A percentile compares a stretch with the other conserved stretches of the same genome.
Evolutionary conservation across 1,140 invertebrate genomes (phyloP).

Genomic region (Drosophila neocordata): DNA sequence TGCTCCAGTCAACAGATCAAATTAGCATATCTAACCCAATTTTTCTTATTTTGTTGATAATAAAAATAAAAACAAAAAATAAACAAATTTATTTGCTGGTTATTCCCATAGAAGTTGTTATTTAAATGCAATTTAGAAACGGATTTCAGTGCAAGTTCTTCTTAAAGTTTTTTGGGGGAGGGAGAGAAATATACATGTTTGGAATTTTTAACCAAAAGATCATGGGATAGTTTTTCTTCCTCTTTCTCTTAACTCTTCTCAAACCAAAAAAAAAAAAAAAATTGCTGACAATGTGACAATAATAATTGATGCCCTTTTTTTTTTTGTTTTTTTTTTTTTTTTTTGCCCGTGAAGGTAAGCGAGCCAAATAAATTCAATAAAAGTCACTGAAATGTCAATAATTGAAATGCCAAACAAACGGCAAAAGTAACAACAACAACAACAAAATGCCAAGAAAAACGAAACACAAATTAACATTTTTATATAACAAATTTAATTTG

Average conservation of each 20-base stretch:
- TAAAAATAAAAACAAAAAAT: slow-evolving; percentile 2
- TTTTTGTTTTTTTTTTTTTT: not conserved
- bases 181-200: slow-evolving; percentile 19
- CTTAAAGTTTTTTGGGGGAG: not conserved
- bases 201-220: slow-evolving; percentile 25
- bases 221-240: slow-evolving; percentile 2
- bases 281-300: slow-evolving; percentile 52
- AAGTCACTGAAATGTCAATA: slow-evolving; percentile 70
- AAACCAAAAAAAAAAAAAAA: not conserved
- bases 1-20: slow-evolving; percentile 12
- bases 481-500: slow-evolving; percentile 71
- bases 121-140: slow-evolving; percentile 66
- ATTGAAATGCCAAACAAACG: slow-evolving; percentile 55
- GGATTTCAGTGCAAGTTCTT: slow-evolving; percentile 40
- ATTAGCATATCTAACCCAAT: slow-evolving; percentile 32
- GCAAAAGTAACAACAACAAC: slow-evolving; percentile 22
- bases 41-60: slow-evolving; percentile 12
- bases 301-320: slow-evolving; percentile 46
- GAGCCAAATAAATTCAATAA: slow-evolving; percentile 67
- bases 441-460: slow-evolving; percentile 11
- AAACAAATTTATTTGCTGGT: slow-evolving; percentile 49
- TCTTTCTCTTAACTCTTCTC: not conserved
- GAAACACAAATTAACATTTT: slow-evolving; percentile 60
- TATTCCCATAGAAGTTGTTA: slow-evolving; percentile 45
- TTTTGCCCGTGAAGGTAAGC: slow-evolving; percentile 15